Evolutionary conservation across 2,888 invertebrate species (phyloP), one percentile per base, ranked within the genome.

Genomic region (Ernsta delagoae): DNA sequence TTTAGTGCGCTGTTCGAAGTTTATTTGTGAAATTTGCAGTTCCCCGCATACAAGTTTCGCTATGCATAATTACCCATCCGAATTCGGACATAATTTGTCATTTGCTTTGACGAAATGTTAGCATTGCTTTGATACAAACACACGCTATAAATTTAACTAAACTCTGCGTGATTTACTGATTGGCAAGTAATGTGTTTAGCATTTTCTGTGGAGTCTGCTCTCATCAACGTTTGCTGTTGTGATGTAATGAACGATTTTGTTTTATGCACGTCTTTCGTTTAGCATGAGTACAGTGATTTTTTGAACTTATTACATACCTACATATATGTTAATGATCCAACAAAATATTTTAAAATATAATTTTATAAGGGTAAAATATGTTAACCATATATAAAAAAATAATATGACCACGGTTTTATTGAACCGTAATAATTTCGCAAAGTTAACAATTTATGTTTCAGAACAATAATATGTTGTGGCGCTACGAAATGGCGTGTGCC

Each of bases 401-500:
- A n/a, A 45, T n/a, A 5, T 45, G 45, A 45, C 16, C 16, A 24
- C 3, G 50, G n/a, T 56, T 34, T 56, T 34, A 31, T 31, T 56
- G 31, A 56, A 56, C 54, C 54, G 54, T 56, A 34, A 56, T 34
- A 56, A 56, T 34, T 34, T 56, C 31, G n/a, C 34, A 56, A 34
- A 31, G 54, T 54, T 31, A 54, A 56, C 34, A 34, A 56, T 56
- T 34, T n/a, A 9, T 11, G 34, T n/a, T 56, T 34, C 34, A 34
- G 8, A 50, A 56, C 34, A 24, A 16, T 56, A 24, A 16, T 56
- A 56, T 34, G 2, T 36, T 36, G 36, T 36, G 36, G 36, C 34
- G 5, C 7, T 16, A 11, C 54, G 31, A 54, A 54, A 54, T 54
- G 31, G 11, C 11, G 31, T 31, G 54, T 34, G 57, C 39, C 57